Percentiles rank a stretch among this genome's conserved stretches.
Evolutionary conservation across 2,888 invertebrate genomes (phyloP).

Genomic region (Xylota segnis): DNA sequence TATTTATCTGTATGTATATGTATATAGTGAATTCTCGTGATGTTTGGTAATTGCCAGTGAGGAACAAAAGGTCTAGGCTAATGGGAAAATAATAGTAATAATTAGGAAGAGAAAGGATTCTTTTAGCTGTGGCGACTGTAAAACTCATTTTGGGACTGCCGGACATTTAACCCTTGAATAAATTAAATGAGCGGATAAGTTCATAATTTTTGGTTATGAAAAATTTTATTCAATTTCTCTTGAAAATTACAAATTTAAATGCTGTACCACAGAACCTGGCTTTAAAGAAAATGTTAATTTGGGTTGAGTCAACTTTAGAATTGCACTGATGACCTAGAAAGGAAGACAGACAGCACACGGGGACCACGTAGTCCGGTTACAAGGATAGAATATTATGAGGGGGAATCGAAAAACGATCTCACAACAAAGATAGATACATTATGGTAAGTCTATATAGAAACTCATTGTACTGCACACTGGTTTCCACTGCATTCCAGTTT

Average conservation of each 20-base stretch:
- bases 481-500: too few species aligned
- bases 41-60: constrained; percentile 33
- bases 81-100: constrained; percentile 55
- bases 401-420: too few species aligned
- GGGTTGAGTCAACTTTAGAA: not conserved
- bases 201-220: not conserved
- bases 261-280: too few species aligned
- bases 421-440: too few species aligned
- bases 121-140: constrained; percentile 15
- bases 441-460: too few species aligned
- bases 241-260: not conserved
- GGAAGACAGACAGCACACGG: too few species aligned
- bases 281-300: not conserved
- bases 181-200: constrained; percentile 24
- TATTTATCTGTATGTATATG: too few species aligned
- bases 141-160: constrained; percentile 4
- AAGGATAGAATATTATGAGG: too few species aligned
- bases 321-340: too few species aligned
- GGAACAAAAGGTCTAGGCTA: constrained; percentile 22
- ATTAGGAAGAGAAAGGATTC: constrained; percentile 38
- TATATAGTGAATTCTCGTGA: constrained; percentile 1
- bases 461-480: too few species aligned
- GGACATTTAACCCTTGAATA: constrained; percentile 42
- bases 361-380: too few species aligned
- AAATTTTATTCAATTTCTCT: not conserved